Conservation (phyloP, 2,888 invertebrate genomes). For the Poecilobothrus nobilitatus region DNA sequence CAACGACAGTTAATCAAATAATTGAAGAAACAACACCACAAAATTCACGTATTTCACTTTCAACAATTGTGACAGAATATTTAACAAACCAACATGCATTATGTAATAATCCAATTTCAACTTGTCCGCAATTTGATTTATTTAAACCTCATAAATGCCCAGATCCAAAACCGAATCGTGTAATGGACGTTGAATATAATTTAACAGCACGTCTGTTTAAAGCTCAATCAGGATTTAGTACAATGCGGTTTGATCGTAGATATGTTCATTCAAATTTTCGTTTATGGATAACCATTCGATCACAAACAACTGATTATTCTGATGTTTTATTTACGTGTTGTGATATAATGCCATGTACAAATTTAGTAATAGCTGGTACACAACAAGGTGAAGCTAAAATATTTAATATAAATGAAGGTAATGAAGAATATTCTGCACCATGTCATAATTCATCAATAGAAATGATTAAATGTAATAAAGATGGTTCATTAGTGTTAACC, state of each 20-base stretch:
- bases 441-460: conserved; percentile 85
- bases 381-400: conserved; percentile 84
- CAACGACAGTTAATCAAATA: conserved; percentile 41
- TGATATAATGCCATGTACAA: conserved; percentile 47
- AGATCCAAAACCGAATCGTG: conserved; percentile 58
- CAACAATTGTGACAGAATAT: conserved; percentile 93
- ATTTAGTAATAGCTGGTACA: conserved; percentile 71
- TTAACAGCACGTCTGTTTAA: conserved; percentile 56
- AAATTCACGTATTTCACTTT: conserved; percentile 55
- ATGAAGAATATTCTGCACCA: conserved; percentile 65
- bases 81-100: conserved; percentile 95
- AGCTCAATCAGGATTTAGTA: conserved; percentile 49
- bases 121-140: conserved; percentile 93
- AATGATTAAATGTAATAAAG: conserved; percentile 64
- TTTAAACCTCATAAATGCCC: conserved; percentile 96
- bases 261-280: conserved; percentile 76
- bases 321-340: conserved; percentile 70
- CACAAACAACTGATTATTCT: conserved; percentile 46
- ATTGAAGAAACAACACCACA: conserved; percentile 13
- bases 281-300: conserved; percentile 63
- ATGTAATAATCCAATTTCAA: conserved; percentile 95
- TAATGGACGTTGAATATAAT: conserved; percentile 52
- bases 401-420: conserved; percentile 74
- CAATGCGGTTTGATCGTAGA: conserved; percentile 65
- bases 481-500: conserved; percentile 70